Base-by-base conservation (phyloP, 2,113 vertebrate species). In the Piprites chloris region DNA sequence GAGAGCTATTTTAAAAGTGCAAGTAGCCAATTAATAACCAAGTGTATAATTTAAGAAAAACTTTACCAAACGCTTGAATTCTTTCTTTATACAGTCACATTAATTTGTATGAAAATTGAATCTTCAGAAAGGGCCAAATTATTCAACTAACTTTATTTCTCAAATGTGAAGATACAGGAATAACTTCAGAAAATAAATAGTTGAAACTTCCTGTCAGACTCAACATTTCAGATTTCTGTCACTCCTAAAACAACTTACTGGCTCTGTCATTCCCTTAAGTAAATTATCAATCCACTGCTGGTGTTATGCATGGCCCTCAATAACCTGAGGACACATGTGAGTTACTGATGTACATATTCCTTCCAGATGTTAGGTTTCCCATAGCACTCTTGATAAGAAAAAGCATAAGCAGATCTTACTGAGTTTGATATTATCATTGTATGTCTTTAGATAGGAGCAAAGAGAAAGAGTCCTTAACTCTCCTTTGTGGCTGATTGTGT, bases 331-430 rank as follows among this genome's bases (percentile, higher is more conserved):
- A 84, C n/a, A 96, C 93, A 61, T 76, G 37, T 75, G 83, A 90
- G 53, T 92, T 95, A 77, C 87, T 95, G 81, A 94, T 87, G 90
- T 96, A 98, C 98, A 98, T 98, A 97, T 98, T 99, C 97, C 97
- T 98, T 93, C 98, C 98, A 87, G 98, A 98, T 95, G 98, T 98
- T 77, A 98, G 98, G 98, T 89, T 99, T 98, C 42, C 98, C 98
- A 5, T 96, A 98, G 85, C 98, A 98, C 76, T 99, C 98, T 87
- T 99, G 98, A 96, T 99, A 98, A 94, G 98, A 98, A 93, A 99
- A 99, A 63, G 97, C 97, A 15, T 98, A 98, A 78, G 98, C 98
- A 47, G 98, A 98, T 87, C 98, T 98, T 68, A 97, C 95, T 21
- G 98, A 99, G 93, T 98, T 76, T 53, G 23, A 73, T 88, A 37